phyloP scores from a whole-genome alignment of 2,113 vertebrate species.

The Gopherus evgoodei region DNA sequence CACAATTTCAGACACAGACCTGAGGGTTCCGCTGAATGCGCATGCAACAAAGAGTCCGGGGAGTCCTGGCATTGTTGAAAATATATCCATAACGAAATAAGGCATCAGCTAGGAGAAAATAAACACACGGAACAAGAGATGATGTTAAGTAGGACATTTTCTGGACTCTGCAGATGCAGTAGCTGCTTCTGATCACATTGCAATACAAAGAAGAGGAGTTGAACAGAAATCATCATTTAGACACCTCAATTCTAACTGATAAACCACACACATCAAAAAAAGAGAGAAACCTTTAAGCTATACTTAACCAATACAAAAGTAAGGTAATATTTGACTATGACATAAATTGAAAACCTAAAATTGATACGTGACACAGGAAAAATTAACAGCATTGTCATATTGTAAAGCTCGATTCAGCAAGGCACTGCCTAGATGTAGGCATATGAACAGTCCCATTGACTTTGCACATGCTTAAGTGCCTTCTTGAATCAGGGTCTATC shows the following conservation, averaged over 20 bases:
- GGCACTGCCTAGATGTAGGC: not conserved
- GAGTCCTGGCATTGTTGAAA: constrained; percentile 83
- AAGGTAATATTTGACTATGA: not conserved
- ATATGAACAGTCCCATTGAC: not conserved
- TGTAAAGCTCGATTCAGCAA: not conserved
- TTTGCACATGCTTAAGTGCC: rapidly evolving
- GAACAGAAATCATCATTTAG: not conserved
- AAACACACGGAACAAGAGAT: not conserved
- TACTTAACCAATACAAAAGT: not conserved
- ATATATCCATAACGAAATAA: constrained; percentile 89
- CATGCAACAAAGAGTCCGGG: constrained; percentile 90
- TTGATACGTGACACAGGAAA: not conserved
- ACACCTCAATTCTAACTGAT: not conserved
- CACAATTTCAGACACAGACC: constrained; percentile 72
- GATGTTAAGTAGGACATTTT: not conserved
- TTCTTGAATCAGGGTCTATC: not conserved
- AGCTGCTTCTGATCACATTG: not conserved
- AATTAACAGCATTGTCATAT: rapidly evolving
- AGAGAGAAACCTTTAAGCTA: not conserved
- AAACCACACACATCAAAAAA: too few species aligned
- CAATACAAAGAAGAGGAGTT: not conserved
- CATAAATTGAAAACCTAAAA: not conserved
- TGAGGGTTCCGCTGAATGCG: constrained; percentile 90
- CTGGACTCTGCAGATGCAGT: not conserved
- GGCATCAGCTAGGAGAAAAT: constrained; percentile 83